These are phyloP conservation scores for Rhinella marina DNA, from an alignment of 2,797 vertebrate species.

Conservation along the genomic window DNA sequence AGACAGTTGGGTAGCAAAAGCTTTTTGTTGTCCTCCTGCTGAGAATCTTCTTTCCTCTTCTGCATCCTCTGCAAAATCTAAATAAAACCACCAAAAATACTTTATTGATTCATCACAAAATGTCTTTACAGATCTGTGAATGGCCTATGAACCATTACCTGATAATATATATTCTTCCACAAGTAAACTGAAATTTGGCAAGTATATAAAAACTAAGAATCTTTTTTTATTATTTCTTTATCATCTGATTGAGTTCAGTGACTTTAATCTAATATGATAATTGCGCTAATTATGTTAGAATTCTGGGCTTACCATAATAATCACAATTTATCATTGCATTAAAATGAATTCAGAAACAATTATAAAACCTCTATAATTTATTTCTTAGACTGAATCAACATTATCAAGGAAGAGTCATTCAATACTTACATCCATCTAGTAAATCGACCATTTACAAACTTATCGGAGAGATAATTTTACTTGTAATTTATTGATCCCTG, in stretches of 20 bases:
- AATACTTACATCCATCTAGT: slow-evolving; percentile 6
- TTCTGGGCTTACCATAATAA: slow-evolving; percentile 31
- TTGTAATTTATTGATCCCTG: slow-evolving; percentile 32
- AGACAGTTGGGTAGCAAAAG: background rate
- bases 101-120: background rate
- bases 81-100: background rate
- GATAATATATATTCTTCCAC: background rate
- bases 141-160: background rate
- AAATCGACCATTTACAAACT: slow-evolving; percentile 13
- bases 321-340: slow-evolving; percentile 9
- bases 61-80: background rate
- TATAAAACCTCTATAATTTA: slow-evolving; percentile 4
- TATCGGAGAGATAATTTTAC: slow-evolving; percentile 26
- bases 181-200: background rate
- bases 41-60: background rate
- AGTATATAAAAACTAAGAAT: background rate
- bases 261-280: slow-evolving; percentile 21
- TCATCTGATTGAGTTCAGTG: background rate
- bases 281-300: slow-evolving; percentile 24
- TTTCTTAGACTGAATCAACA: slow-evolving; percentile 24
- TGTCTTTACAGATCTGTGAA: background rate
- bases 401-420: slow-evolving; percentile 19
- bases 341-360: background rate
- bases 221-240: background rate
- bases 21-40: background rate